Evolutionary conservation across 2,797 vertebrate species (phyloP).

Genomic region (Sebastes hopkinsi): DNA sequence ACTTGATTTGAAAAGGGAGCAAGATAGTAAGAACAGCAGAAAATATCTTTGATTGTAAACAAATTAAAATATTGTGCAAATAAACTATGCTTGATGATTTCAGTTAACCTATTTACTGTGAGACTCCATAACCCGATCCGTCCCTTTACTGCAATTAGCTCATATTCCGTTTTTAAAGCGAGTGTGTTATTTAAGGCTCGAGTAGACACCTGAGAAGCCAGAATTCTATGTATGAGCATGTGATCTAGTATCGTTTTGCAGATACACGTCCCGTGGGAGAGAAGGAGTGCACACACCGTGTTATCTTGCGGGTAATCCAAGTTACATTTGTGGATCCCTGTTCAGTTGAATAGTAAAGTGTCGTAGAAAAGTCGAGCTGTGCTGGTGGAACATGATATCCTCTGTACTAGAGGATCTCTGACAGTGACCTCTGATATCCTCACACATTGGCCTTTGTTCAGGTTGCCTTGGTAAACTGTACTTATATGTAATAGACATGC

Average conservation of each 20-base stretch:
- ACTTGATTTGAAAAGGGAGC: constrained; percentile 72
- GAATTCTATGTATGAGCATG: constrained; percentile 78
- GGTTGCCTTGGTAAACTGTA: constrained; percentile 11
- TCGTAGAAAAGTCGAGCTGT: constrained; percentile 36
- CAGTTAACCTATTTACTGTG: constrained; percentile 42
- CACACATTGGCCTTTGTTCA: constrained; percentile 26
- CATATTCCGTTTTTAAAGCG: constrained; percentile 77
- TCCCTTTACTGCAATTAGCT: constrained; percentile 75
- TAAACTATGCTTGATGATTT: constrained; percentile 15
- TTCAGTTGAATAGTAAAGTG: constrained; percentile 47
- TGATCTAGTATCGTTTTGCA: constrained; percentile 76
- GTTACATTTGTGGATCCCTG: constrained; percentile 62
- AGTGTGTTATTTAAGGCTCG: constrained; percentile 75
- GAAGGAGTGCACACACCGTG: constrained; percentile 41
- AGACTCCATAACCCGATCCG: constrained; percentile 35
- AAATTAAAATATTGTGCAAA: constrained; percentile 11
- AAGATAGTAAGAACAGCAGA: constrained; percentile 42
- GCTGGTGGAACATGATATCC: constrained; percentile 43
- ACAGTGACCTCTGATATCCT: constrained; percentile 33
- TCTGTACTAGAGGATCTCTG: constrained; percentile 29
- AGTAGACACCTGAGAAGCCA: constrained; percentile 74
- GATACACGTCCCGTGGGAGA: constrained; percentile 64
- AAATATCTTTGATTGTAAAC: constrained; percentile 1
- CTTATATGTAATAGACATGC: constrained; percentile 29
- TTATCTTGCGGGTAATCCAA: constrained; percentile 68